Base-by-base conservation (phyloP, 2,888 invertebrate genomes). In the Netelia inedita region DNA sequence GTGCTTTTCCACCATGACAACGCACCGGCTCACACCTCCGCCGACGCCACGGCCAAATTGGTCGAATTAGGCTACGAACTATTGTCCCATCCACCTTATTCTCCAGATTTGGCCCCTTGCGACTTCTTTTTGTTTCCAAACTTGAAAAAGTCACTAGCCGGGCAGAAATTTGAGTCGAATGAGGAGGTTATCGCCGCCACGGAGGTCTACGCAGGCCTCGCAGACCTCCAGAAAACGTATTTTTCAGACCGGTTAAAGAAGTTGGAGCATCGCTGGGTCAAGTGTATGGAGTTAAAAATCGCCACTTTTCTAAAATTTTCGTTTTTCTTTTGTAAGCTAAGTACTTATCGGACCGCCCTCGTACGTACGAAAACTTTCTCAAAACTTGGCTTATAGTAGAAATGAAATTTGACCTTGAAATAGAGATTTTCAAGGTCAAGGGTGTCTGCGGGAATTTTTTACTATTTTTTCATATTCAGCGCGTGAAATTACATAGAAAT, bases 61-160 rank as follows among this genome's bases (percentile, higher is more conserved):
- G 2, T 69, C n/a, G n/a, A n/a, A n/a, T n/a, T n/a, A n/a, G n/a
- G n/a, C n/a, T n/a, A n/a, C n/a, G n/a, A 82, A 82, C 61, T 82
- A 72, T 80, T 87, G 57, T 78, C 79, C 16, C 88, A 89, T 78
- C 80, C 89, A 43, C 86, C 87, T 1, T 88, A 87, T 81, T 87
- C 85, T n/a, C 83, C 88, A 82, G 87, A 90, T 86, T 76, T 89
- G 88, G 90, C 90, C 87, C 90, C 91, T 86, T 89, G 82, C 65
- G 87, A 88, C 79, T 88, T 74, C 69, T 86, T 73, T 69, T 71
- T 88, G 68, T 89, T 89, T 61, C 79, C 85, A 59, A 79, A 88
- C 65, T 11, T 88, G 43, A 88, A 88, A 85, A 88, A 79, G 75
- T 68, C 61, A 73, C 82, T 86, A 68, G 82, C 79, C 46, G 87